These are phyloP conservation scores for Fregetta grallaria DNA, from an alignment of 2,113 vertebrate species.

Conservation along the genomic window DNA sequence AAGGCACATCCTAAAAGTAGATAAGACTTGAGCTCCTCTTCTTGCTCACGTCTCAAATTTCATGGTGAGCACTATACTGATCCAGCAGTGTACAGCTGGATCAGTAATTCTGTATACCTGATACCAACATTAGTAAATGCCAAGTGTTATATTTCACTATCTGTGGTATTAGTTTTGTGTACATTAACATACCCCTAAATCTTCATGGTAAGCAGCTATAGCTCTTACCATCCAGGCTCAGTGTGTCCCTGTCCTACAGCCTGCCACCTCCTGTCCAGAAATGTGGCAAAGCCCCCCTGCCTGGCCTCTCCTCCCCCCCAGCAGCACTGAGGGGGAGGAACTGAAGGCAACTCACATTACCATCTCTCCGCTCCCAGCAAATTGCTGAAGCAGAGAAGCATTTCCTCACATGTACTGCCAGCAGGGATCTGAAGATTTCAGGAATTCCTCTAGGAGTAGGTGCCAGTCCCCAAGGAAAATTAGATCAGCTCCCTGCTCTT, in stretches of 20 bases:
- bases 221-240: not conserved
- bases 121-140: not conserved
- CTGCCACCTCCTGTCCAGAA: not conserved
- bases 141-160: not conserved
- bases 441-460: not conserved
- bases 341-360: not conserved
- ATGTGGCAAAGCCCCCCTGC: accelerated
- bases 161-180: not conserved
- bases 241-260: not conserved
- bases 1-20: not conserved
- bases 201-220: not conserved
- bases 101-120: not conserved
- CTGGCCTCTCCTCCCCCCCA: not conserved
- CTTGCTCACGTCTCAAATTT: not conserved
- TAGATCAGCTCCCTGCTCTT: not conserved
- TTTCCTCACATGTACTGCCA: not conserved
- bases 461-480: not conserved
- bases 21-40: not conserved
- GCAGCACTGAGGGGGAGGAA: not conserved
- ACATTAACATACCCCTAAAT: not conserved
- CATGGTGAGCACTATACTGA: not conserved
- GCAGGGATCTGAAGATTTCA: not conserved
- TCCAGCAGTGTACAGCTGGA: not conserved
- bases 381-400: not conserved
- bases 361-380: not conserved